Percentiles rank a stretch among this genome's conserved stretches.
These are phyloP conservation scores for Scaptomyza tumidula DNA, from an alignment of 2,888 invertebrate genomes.

Conservation along the genomic window DNA sequence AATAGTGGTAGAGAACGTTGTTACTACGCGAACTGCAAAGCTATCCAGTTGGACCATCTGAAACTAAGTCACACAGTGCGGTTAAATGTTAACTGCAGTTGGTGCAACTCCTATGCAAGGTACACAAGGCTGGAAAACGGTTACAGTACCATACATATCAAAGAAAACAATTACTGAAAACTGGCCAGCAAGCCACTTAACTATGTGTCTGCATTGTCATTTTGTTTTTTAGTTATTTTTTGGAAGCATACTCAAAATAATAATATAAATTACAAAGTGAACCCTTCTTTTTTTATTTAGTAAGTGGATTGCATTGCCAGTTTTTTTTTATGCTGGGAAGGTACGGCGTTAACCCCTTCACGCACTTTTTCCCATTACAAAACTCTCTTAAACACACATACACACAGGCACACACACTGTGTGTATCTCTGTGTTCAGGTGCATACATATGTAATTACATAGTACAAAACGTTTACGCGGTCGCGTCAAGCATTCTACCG, in stretches of 20 bases:
- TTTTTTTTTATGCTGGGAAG: constrained; percentile 24
- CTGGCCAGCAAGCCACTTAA: constrained; percentile 37
- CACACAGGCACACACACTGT: constrained; percentile 1
- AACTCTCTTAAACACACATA: constrained; percentile 5
- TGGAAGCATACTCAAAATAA: constrained; percentile 52
- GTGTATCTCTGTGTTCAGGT: constrained; percentile 20
- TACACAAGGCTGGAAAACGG: background rate
- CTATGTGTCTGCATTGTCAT: constrained; percentile 12
- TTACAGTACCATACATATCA: background rate
- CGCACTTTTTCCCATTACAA: constrained; percentile 59
- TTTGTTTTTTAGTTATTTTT: constrained; percentile 25
- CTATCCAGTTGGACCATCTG: too few species aligned
- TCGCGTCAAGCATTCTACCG: constrained; percentile 54
- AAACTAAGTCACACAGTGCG: too few species aligned
- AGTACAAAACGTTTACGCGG: constrained; percentile 52
- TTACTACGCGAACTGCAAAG: too few species aligned
- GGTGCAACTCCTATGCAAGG: background rate
- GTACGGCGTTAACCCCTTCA: constrained; percentile 53
- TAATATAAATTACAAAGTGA: constrained; percentile 62
- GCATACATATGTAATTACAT: constrained; percentile 53
- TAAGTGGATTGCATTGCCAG: constrained; percentile 37
- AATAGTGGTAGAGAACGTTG: too few species aligned
- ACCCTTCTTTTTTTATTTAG: constrained; percentile 38
- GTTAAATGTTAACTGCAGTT: background rate
- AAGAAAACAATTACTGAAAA: constrained; percentile 8